A percentile compares a stretch with the other conserved stretches of the same genome.
These are phyloP conservation scores for Antedon bifida DNA, from an alignment of 35 echinoderm and acorn worm genomes.

Conservation along the genomic window DNA sequence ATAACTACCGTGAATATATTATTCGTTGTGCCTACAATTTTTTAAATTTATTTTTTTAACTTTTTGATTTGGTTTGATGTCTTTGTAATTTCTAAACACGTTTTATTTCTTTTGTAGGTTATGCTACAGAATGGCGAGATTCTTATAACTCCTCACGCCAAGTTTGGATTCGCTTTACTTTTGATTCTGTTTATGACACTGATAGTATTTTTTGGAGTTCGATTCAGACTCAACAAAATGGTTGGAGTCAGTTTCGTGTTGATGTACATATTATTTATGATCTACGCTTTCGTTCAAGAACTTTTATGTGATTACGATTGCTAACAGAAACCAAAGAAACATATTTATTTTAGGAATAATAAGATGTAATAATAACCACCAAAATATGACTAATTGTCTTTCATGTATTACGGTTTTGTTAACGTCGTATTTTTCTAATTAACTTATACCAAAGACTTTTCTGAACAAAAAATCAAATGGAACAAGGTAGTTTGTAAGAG, in stretches of 20 bases:
- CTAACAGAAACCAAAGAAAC: conserved; percentile 14
- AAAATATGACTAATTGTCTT: neutral
- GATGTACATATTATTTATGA: conserved; percentile 66
- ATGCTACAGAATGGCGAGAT: conserved; percentile 16
- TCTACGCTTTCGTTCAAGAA: conserved; percentile 84
- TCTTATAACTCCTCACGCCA: conserved; percentile 64
- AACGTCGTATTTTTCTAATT: neutral
- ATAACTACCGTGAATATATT: no score
- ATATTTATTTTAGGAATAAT: no score
- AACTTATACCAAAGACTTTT: neutral
- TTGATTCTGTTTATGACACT: conserved; percentile 61
- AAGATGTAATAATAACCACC: no score
- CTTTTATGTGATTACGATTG: conserved; percentile 54
- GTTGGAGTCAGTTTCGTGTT: conserved; percentile 57
- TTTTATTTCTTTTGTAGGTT: neutral
- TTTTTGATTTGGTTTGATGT: no score
- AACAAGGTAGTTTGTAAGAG: neutral
- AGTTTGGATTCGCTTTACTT: conserved; percentile 88
- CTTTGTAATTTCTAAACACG: neutral
- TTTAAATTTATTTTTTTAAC: no score
- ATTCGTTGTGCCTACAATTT: no score
- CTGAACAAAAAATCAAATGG: neutral
- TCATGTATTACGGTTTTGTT: neutral
- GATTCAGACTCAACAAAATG: conserved; percentile 74
- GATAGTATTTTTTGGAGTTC: conserved; percentile 40